Conservation (phyloP, 92 coral and sea anemone species). For the Porites lobata region DNA sequence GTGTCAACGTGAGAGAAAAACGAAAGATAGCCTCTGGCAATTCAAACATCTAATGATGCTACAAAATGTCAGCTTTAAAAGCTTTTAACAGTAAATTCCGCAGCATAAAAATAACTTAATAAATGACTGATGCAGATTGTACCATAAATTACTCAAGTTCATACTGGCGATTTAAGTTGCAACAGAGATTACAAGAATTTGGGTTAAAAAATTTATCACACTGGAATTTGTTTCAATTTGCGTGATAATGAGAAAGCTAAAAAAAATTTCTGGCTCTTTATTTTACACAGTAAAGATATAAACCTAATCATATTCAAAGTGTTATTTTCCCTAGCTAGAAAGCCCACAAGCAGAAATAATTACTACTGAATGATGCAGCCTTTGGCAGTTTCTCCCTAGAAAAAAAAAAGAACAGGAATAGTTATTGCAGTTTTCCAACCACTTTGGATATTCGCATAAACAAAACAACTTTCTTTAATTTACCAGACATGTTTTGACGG, state of each 20-base stretch:
- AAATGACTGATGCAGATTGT: not conserved
- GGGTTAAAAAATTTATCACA: not conserved
- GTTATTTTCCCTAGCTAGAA: conserved; percentile 2
- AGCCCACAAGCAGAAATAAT: not conserved
- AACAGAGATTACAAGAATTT: not conserved
- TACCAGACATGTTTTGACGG: too few relatives aligned
- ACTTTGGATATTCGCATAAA: too few relatives aligned
- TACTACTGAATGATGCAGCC: conserved; percentile 60
- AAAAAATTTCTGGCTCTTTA: not conserved
- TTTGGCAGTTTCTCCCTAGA: conserved; percentile 69
- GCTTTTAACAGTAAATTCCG: not conserved
- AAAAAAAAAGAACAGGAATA: not conserved
- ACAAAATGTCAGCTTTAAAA: conserved; percentile 6
- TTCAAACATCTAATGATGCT: not conserved
- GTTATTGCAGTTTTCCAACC: too few relatives aligned
- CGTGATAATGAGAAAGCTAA: conserved; percentile 7
- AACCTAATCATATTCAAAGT: conserved; percentile 23
- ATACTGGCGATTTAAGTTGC: not conserved
- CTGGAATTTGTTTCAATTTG: not conserved
- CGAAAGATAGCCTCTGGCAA: not conserved
- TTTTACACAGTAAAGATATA: conserved; percentile 45
- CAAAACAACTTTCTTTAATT: too few relatives aligned
- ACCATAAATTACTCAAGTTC: not conserved
- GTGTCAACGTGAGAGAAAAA: not conserved
- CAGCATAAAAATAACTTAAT: conserved; percentile 14